Percentiles rank a stretch among this genome's conserved stretches.
Conservation (phyloP, 2,797 vertebrate species). For the Siniperca scherzeri region DNA sequence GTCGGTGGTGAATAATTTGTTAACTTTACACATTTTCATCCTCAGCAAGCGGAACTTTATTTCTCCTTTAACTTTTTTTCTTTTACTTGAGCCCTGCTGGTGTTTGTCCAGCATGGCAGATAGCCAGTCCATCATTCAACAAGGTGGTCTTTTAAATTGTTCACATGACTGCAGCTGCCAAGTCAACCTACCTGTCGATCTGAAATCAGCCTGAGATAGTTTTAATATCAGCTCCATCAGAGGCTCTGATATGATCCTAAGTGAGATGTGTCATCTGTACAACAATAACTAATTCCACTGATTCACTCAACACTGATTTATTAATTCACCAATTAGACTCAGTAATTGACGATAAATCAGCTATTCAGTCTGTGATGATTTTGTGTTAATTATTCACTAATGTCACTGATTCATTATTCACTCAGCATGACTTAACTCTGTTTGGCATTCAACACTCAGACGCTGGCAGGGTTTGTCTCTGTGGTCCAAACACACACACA, state of each 20-base stretch:
- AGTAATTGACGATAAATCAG: constrained; percentile 9
- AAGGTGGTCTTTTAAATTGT: not conserved
- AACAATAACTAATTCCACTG: too few relatives aligned
- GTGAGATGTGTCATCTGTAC: not conserved
- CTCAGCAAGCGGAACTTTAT: not conserved
- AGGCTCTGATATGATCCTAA: not conserved
- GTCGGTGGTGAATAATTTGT: too few relatives aligned
- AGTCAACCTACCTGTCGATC: not conserved
- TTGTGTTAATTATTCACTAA: constrained; percentile 25
- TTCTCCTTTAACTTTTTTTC: not conserved
- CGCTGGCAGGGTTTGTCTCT: not conserved
- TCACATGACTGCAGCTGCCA: not conserved
- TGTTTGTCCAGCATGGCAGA: not conserved
- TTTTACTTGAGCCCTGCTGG: not conserved
- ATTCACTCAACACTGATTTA: not conserved
- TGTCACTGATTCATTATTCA: constrained; percentile 13
- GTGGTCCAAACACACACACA: not conserved
- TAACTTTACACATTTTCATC: not conserved
- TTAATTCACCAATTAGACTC: not conserved
- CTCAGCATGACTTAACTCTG: not conserved
- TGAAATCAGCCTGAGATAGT: not conserved
- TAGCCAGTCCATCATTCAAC: not conserved
- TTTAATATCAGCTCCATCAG: not conserved
- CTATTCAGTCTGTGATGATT: not conserved
- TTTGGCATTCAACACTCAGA: constrained; percentile 4